Evolutionary conservation across 2,888 invertebrate genomes (phyloP).

Genomic region (Eutolmus rufibarbis): DNA sequence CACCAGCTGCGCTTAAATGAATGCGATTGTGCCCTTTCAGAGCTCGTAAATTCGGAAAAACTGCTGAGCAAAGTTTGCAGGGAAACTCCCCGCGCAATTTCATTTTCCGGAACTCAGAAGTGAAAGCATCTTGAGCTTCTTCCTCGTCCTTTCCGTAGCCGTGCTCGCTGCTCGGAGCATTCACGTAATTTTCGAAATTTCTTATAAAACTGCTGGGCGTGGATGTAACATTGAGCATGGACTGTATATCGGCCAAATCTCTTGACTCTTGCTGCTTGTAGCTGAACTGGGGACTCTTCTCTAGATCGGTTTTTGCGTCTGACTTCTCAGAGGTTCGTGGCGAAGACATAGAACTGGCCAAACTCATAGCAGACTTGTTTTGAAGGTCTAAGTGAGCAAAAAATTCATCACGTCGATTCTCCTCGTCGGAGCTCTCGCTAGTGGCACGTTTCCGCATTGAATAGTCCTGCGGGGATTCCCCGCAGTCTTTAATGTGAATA

Average conservation of each 20-base stretch:
- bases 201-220: constrained; percentile 68
- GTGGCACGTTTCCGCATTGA: constrained; percentile 51
- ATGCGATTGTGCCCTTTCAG: constrained; percentile 90
- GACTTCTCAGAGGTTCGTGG: constrained; percentile 61
- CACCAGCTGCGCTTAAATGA: constrained; percentile 78
- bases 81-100: constrained; percentile 89
- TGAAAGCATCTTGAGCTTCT: constrained; percentile 84
- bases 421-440: constrained; percentile 63
- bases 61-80: constrained; percentile 85
- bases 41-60: constrained; percentile 87
- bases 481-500: constrained; percentile 70
- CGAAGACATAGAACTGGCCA: constrained; percentile 61
- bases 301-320: constrained; percentile 50
- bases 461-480: constrained; percentile 50
- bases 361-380: constrained; percentile 70
- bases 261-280: constrained; percentile 67
- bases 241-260: constrained; percentile 86
- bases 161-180: constrained; percentile 60
- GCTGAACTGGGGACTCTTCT: constrained; percentile 4
- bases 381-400: constrained; percentile 81
- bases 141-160: constrained; percentile 67
- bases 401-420: constrained; percentile 77
- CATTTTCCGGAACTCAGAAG: constrained; percentile 87
- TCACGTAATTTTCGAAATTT: constrained; percentile 66
- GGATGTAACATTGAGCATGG: constrained; percentile 81